Percentiles rank a stretch among this genome's conserved stretches.
Evolutionary conservation across 2,888 invertebrate genomes (phyloP).

Genomic region (Teinopalpus imperialis): DNA sequence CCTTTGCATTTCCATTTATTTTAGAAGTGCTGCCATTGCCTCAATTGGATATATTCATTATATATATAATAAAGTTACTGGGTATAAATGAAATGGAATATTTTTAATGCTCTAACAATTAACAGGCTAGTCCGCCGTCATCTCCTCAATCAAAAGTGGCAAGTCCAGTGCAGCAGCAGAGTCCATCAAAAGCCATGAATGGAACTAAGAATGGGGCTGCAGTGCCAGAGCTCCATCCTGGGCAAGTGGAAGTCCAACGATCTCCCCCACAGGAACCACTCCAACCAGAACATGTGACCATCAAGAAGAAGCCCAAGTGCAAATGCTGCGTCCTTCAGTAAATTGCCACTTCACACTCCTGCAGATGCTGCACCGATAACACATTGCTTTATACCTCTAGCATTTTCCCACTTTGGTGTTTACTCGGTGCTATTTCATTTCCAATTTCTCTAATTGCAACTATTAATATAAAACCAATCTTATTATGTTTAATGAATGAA

Average conservation of each 20-base stretch:
- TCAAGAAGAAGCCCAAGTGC: constrained; percentile 97
- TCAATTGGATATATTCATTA: no score
- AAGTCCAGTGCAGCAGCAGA: constrained; percentile 54
- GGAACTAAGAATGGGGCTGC: constrained; percentile 74
- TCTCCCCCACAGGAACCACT: constrained; percentile 89
- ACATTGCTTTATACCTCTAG: constrained; percentile 46
- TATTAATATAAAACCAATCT: constrained; percentile 32
- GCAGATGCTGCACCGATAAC: constrained; percentile 49
- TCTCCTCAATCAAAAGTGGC: constrained; percentile 64
- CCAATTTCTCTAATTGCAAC: constrained; percentile 41
- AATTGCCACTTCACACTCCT: constrained; percentile 36
- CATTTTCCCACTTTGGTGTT: constrained; percentile 50
- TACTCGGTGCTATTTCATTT: constrained; percentile 60
- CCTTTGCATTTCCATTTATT: no score
- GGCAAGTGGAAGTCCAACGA: constrained; percentile 87
- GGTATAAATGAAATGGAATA: no score
- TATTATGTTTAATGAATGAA: constrained; percentile 29
- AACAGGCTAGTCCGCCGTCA: constrained; percentile 59
- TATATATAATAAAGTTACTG: no score
- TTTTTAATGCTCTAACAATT: not conserved
- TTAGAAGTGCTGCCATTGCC: no score
- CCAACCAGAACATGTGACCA: constrained; percentile 94
- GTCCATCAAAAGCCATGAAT: constrained; percentile 66
- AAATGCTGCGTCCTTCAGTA: constrained; percentile 97
- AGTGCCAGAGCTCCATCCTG: constrained; percentile 61